Percentiles rank a stretch among this genome's conserved stretches.
Conservation (phyloP, 2,888 invertebrate genomes). For the Bombylius discolor region DNA sequence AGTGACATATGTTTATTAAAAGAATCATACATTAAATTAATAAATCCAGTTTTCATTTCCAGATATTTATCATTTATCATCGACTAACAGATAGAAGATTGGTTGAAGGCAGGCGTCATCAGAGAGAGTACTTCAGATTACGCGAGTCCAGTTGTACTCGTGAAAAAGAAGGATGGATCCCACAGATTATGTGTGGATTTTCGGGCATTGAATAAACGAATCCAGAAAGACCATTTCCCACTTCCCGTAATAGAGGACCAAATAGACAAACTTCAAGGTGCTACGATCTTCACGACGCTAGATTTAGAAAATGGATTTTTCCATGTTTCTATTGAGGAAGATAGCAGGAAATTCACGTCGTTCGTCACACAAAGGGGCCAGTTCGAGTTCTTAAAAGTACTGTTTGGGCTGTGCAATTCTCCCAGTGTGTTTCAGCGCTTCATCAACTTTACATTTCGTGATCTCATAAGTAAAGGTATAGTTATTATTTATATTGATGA, state of each 20-base stretch:
- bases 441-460: no score
- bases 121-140: conserved; percentile 9
- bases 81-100: background rate
- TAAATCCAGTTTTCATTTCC: no score
- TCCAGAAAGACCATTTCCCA: conserved; percentile 17
- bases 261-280: conserved; percentile 20
- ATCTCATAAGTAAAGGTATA: no score
- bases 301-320: conserved; percentile 26
- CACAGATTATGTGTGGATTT: background rate
- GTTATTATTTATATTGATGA: no score
- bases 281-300: conserved; percentile 20
- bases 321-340: conserved; percentile 21
- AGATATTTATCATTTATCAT: no score
- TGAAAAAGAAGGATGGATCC: background rate
- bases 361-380: no score
- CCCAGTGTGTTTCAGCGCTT: no score
- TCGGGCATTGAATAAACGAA: background rate
- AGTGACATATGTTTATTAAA: no score
- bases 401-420: no score
- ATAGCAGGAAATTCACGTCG: conserved; percentile 17
- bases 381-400: no score
- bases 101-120: background rate
- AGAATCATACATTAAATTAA: no score
- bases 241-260: conserved; percentile 23
- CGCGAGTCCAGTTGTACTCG: conserved; percentile 1